Evolutionary conservation across 2,888 invertebrate species (phyloP).

Genomic region (Hydriomena furcata): DNA sequence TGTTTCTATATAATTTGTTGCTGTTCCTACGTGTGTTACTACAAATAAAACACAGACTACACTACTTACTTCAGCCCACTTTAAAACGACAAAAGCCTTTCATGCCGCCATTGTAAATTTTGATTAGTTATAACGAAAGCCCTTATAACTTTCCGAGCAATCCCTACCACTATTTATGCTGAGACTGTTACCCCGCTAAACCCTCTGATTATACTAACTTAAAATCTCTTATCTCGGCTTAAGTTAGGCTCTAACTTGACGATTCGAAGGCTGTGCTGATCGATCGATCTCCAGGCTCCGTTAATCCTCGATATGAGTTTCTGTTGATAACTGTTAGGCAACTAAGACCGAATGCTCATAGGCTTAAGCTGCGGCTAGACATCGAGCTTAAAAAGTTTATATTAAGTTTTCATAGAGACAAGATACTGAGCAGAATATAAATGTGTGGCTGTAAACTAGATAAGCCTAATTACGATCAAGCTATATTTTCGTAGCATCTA

Average conservation of each 20-base stretch:
- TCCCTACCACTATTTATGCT: neutral
- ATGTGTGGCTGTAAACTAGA: no score
- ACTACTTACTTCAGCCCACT: no score
- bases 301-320: slow-evolving; percentile 66
- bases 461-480: no score
- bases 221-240: slow-evolving; percentile 48
- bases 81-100: neutral
- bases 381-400: neutral
- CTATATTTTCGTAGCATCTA: no score
- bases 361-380: slow-evolving; percentile 1
- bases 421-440: no score
- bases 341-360: slow-evolving; percentile 1
- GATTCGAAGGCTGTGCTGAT: slow-evolving; percentile 42
- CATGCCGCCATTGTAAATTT: neutral
- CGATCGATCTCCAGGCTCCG: slow-evolving; percentile 43
- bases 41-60: no score
- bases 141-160: no score
- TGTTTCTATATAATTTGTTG: no score
- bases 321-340: slow-evolving; percentile 43
- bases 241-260: slow-evolving; percentile 43
- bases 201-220: slow-evolving; percentile 35
- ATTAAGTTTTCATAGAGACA: neutral
- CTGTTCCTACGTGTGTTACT: no score
- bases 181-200: slow-evolving; percentile 9
- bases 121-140: neutral